phyloP scores from a whole-genome alignment of 2,888 invertebrate species.

The Hofmannophila pseudospretella region DNA sequence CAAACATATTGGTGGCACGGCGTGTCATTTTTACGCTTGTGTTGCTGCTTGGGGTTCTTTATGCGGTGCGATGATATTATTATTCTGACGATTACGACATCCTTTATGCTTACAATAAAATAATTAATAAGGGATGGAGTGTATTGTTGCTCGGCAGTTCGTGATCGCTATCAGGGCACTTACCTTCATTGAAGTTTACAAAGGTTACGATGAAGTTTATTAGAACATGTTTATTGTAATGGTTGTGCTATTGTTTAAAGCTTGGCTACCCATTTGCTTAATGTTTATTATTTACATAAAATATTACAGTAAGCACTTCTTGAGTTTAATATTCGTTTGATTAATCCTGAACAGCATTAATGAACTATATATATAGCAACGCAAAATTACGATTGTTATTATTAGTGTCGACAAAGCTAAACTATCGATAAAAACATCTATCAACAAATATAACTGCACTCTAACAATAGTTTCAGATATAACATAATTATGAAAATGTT shows the following conservation, averaged over 20 bases:
- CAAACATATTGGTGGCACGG: conserved; percentile 73
- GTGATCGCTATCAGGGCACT: conserved; percentile 69
- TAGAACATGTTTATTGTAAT: conserved; percentile 45
- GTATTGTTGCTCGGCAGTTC: conserved; percentile 64
- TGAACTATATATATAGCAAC: too few relatives aligned
- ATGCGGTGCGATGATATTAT: conserved; percentile 75
- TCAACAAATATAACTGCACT: too few relatives aligned
- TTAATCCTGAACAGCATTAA: too few relatives aligned
- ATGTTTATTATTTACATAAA: conserved; percentile 12
- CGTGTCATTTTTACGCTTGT: conserved; percentile 77
- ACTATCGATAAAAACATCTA: too few relatives aligned
- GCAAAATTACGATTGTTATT: too few relatives aligned
- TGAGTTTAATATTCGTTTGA: neutral
- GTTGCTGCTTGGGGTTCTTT: conserved; percentile 76
- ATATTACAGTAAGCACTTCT: neutral
- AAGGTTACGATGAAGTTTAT: conserved; percentile 59
- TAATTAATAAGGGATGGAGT: conserved; percentile 78
- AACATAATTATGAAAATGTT: too few relatives aligned
- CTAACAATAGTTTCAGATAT: too few relatives aligned
- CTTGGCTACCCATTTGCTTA: conserved; percentile 29
- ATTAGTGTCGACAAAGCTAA: too few relatives aligned
- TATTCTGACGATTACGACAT: conserved; percentile 77
- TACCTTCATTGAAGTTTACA: conserved; percentile 58
- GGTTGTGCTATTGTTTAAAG: conserved; percentile 38
- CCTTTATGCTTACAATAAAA: conserved; percentile 77